Evolutionary conservation across 2,797 vertebrate genomes (phyloP).

Genomic region (Sebastiscus tertius): DNA sequence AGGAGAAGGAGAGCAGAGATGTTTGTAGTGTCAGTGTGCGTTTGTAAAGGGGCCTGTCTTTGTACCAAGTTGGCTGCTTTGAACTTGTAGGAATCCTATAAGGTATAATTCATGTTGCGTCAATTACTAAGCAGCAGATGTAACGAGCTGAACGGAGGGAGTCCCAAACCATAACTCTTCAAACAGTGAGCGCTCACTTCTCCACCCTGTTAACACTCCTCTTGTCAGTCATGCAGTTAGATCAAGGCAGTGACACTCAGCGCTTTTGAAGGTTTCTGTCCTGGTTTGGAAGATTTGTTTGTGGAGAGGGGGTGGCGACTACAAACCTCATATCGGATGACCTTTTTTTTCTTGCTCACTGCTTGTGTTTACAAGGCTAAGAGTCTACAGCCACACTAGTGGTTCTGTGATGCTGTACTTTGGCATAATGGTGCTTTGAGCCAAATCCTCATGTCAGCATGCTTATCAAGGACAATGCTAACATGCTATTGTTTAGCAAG

Average conservation of each 20-base stretch:
- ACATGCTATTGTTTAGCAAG: background rate
- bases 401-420: background rate
- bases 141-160: slow-evolving; percentile 46
- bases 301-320: slow-evolving; percentile 1
- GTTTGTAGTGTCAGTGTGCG: slow-evolving; percentile 62
- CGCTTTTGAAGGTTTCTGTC: slow-evolving; percentile 47
- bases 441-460: background rate
- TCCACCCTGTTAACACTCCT: slow-evolving; percentile 55
- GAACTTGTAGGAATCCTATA: slow-evolving; percentile 63
- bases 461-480: background rate
- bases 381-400: background rate
- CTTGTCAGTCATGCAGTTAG: slow-evolving; percentile 48
- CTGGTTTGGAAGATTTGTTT: slow-evolving; percentile 52
- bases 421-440: background rate
- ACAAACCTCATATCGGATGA: slow-evolving; percentile 10
- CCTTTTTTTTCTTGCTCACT: background rate
- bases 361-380: background rate
- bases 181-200: slow-evolving; percentile 49
- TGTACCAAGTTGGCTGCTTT: slow-evolving; percentile 61
- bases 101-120: slow-evolving; percentile 71
- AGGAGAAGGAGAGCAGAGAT: slow-evolving; percentile 22
- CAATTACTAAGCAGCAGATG: slow-evolving; percentile 67
- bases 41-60: slow-evolving; percentile 59
- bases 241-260: slow-evolving; percentile 50
- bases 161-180: slow-evolving; percentile 58